A percentile compares a stretch with the other conserved stretches of the same genome.
Evolutionary conservation across 2,888 invertebrate genomes (phyloP).

Genomic region (Oligia strigilis): DNA sequence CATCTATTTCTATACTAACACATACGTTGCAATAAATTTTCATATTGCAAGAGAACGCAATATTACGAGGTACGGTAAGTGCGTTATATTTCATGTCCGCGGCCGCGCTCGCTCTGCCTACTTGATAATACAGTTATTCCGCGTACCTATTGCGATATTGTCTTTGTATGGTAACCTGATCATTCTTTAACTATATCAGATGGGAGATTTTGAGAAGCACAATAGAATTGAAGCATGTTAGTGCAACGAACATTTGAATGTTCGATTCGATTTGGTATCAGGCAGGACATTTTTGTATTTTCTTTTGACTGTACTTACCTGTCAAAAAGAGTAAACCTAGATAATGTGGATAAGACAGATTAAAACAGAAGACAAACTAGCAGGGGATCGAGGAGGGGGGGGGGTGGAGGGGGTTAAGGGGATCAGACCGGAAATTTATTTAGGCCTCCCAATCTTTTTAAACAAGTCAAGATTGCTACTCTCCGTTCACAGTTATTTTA

Average conservation of each 20-base stretch:
- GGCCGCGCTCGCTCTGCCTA: conserved; percentile 78
- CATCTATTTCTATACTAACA: conserved; percentile 79
- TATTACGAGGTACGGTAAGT: conserved; percentile 87
- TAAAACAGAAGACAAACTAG: no score
- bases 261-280: background rate
- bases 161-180: conserved; percentile 70
- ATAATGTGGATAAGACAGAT: no score
- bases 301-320: no score
- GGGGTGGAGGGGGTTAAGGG: no score
- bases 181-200: conserved; percentile 44
- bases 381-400: no score
- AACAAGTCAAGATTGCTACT: background rate
- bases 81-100: conserved; percentile 87
- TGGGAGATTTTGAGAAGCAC: conserved; percentile 10
- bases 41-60: conserved; percentile 89
- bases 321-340: no score
- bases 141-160: conserved; percentile 77
- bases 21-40: conserved; percentile 88
- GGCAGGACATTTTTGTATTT: no score
- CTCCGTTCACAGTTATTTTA: background rate
- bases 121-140: conserved; percentile 83
- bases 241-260: background rate
- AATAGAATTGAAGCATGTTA: background rate
- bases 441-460: background rate
- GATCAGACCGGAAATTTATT: background rate